phyloP scores from a whole-genome alignment of 2,888 invertebrate genomes.

The Graphium colonna region DNA sequence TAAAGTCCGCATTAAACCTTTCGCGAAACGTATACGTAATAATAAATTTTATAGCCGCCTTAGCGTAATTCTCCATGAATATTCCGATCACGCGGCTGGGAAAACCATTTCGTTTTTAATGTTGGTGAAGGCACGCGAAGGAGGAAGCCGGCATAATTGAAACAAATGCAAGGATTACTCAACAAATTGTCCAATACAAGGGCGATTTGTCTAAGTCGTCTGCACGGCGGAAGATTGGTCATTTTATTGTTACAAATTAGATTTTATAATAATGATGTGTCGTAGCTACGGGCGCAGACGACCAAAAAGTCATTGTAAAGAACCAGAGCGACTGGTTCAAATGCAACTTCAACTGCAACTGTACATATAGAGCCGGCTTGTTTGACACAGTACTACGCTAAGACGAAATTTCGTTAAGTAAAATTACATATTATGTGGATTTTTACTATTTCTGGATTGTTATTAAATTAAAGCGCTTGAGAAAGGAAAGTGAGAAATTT shows the following conservation, averaged over 20 bases:
- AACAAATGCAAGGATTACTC: constrained; percentile 77
- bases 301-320: too few relatives aligned
- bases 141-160: constrained; percentile 73
- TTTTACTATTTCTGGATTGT: too few relatives aligned
- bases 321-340: too few relatives aligned
- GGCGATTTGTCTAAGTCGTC: constrained; percentile 74
- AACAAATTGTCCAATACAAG: constrained; percentile 77
- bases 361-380: too few relatives aligned
- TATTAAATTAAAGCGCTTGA: too few relatives aligned
- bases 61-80: constrained; percentile 38
- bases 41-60: constrained; percentile 21
- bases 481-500: too few relatives aligned
- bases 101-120: constrained; percentile 43
- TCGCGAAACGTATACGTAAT: constrained; percentile 11
- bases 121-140: constrained; percentile 49
- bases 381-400: too few relatives aligned
- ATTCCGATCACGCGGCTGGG: constrained; percentile 58
- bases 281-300: too few relatives aligned
- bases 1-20: constrained; percentile 7
- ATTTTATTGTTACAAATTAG: constrained; percentile 56
- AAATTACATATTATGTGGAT: too few relatives aligned
- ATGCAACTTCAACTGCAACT: too few relatives aligned
- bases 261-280: constrained; percentile 23
- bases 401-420: too few relatives aligned
- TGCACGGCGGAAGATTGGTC: constrained; percentile 39